Percentiles rank a stretch among this genome's conserved stretches.
phyloP scores from a whole-genome alignment of 2,113 vertebrate genomes.

The Corydoras sp. region DNA sequence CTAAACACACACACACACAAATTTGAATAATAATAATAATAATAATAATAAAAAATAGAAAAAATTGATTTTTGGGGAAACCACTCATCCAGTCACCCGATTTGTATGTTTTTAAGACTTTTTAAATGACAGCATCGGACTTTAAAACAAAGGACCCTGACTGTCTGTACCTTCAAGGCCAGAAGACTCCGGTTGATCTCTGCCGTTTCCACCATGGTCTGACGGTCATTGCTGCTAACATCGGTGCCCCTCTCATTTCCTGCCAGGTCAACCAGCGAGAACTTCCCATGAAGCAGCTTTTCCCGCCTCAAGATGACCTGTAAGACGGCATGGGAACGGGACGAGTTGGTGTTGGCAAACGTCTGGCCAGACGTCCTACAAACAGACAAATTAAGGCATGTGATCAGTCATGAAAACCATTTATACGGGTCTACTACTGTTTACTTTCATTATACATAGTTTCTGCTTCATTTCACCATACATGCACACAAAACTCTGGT shows the following conservation, averaged over 20 bases:
- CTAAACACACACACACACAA: constrained; percentile 51
- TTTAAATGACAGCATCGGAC: no score
- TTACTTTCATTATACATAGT: no score
- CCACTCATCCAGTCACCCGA: no score
- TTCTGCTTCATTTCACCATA: no score
- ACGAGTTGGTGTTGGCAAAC: constrained; percentile 89
- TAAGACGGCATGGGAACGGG: constrained; percentile 90
- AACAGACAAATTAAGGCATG: constrained; percentile 7
- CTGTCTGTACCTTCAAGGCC: constrained; percentile 82
- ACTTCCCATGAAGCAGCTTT: constrained; percentile 80
- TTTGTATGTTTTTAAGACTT: no score
- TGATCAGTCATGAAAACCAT: background rate
- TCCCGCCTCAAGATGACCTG: constrained; percentile 81
- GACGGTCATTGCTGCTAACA: constrained; percentile 80
- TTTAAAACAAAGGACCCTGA: background rate
- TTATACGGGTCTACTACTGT: no score
- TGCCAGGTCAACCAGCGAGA: constrained; percentile 93
- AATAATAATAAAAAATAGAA: no score
- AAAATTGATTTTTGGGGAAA: no score
- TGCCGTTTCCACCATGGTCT: constrained; percentile 84
- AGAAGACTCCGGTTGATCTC: constrained; percentile 96
- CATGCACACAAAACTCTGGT: background rate
- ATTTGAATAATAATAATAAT: no score
- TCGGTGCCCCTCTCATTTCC: constrained; percentile 93
- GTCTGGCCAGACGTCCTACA: constrained; percentile 91